Conservation (phyloP, 1,140 invertebrate species). For the Battus philenor region DNA sequence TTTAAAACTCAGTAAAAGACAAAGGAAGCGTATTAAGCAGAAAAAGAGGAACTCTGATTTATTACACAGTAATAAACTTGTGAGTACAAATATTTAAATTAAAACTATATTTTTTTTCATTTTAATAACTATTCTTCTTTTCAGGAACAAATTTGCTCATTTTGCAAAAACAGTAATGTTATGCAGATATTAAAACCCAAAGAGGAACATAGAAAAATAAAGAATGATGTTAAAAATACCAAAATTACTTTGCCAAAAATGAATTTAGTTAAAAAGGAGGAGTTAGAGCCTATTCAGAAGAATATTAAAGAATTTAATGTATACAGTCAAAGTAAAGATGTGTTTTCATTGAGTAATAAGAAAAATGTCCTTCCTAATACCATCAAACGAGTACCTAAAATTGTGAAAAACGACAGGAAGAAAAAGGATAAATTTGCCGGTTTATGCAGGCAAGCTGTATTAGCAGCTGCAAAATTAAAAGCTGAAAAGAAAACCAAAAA, state of each 20-base stretch:
- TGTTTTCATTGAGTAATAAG: conserved; percentile 52
- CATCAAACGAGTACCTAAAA: conserved; percentile 35
- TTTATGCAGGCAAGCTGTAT: conserved; percentile 52
- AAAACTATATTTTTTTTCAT: conserved; percentile 15
- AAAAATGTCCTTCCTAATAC: conserved; percentile 35
- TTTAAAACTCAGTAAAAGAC: conserved; percentile 45
- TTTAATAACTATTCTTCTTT: conserved; percentile 17
- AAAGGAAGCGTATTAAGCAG: conserved; percentile 40
- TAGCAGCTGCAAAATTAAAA: conserved; percentile 51
- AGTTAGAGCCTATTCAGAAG: conserved; percentile 18
- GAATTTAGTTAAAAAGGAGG: conserved; percentile 18
- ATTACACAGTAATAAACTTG: conserved; percentile 47
- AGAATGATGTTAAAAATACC: conserved; percentile 9
- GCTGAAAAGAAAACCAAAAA: conserved; percentile 34
- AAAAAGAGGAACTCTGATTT: conserved; percentile 24
- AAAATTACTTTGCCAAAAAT: conserved; percentile 9
- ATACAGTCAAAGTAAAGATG: conserved; percentile 45
- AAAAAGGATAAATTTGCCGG: conserved; percentile 67
- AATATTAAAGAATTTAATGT: conserved; percentile 32
- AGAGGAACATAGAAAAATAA: conserved; percentile 16
- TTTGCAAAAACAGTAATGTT: conserved; percentile 43
- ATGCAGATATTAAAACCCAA: conserved; percentile 30
- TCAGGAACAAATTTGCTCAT: conserved; percentile 50
- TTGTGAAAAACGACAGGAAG: conserved; percentile 61
- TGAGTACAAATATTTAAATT: conserved; percentile 27